Conservation (phyloP, 2,888 invertebrate species). For the Drosophila mulleri region DNA sequence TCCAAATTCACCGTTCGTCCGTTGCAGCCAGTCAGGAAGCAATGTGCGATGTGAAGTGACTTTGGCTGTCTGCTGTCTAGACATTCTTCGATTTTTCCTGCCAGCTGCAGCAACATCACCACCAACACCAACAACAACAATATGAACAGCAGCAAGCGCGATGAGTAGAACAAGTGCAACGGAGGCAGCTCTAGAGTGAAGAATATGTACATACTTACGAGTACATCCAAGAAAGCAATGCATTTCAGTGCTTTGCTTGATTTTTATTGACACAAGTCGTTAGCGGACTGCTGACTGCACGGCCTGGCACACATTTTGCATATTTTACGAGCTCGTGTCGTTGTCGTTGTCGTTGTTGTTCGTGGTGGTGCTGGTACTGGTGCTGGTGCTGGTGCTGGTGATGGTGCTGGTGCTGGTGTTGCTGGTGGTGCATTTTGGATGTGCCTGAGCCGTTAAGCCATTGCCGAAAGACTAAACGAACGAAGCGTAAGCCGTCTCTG, state of each 20-base stretch:
- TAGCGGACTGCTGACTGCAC: slow-evolving; percentile 65
- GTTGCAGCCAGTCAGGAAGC: slow-evolving; percentile 74
- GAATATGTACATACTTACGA: slow-evolving; percentile 59
- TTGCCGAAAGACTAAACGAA: slow-evolving; percentile 37
- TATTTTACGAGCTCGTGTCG: slow-evolving; percentile 81
- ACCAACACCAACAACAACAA: slow-evolving; percentile 43
- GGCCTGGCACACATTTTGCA: slow-evolving; percentile 82
- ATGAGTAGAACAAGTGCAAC: slow-evolving; percentile 76
- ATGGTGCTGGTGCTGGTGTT: slow-evolving; percentile 7
- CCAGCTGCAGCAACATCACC: slow-evolving; percentile 60
- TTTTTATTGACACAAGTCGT: slow-evolving; percentile 81
- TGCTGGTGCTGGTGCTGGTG: too few species aligned
- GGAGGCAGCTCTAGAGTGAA: slow-evolving; percentile 46
- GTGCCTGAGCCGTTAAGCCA: slow-evolving; percentile 41
- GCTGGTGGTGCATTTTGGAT: slow-evolving; percentile 40
- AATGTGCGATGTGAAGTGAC: slow-evolving; percentile 81
- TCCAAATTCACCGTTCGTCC: slow-evolving; percentile 49
- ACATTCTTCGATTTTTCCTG: slow-evolving; percentile 78
- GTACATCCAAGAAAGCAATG: slow-evolving; percentile 62
- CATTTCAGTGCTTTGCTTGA: slow-evolving; percentile 73
- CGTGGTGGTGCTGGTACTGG: neutral
- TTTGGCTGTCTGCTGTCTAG: slow-evolving; percentile 79
- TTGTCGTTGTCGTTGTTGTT: slow-evolving; percentile 45
- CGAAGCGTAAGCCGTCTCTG: slow-evolving; percentile 31
- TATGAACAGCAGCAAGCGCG: slow-evolving; percentile 51